Evolutionary conservation across 2,888 invertebrate genomes (phyloP), one percentile per base, ranked within the genome.

Genomic region (Zonitis immaculata): DNA sequence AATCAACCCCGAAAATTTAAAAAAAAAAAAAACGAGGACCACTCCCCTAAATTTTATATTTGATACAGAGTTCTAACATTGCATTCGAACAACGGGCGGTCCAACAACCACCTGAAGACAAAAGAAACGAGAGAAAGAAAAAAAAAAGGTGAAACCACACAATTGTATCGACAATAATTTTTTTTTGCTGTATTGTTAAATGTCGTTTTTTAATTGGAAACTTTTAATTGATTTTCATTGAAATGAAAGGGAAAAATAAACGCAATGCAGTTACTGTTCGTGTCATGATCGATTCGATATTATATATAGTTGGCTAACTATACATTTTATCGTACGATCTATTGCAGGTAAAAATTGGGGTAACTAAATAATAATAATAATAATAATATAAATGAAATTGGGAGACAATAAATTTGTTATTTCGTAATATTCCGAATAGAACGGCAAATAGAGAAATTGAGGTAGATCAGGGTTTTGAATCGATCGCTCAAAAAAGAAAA

Each of bases 271-370:
- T 66, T 66, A 63, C 62, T 59, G 59, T 59, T 60, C 59, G 62
- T 69, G 68, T 68, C 68, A 67, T 67, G 67, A 68, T 67, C 66
- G 66, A 63, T 66, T 67, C 68, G 70, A n/a, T n/a, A n/a, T n/a
- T n/a, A n/a, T n/a, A n/a, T n/a, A n/a, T n/a, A n/a, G n/a, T n/a
- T n/a, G n/a, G n/a, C n/a, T n/a, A n/a, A n/a, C n/a, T n/a, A n/a
- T n/a, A n/a, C n/a, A n/a, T n/a, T n/a, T n/a, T n/a, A n/a, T n/a
- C n/a, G n/a, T n/a, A n/a, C n/a, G n/a, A n/a, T n/a, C n/a, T n/a
- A 63, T 63, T 66, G 61, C 70, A 70, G 68, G 69, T 69, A 68
- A 66, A 68, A 70, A 66, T 44, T 51, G n/a, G 28, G 54, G 12
- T 45, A 47, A 48, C 44, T 47, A n/a, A n/a, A n/a, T n/a, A n/a